Conservation (phyloP, 2,888 invertebrate species). For the Drosophila meridiana region DNA sequence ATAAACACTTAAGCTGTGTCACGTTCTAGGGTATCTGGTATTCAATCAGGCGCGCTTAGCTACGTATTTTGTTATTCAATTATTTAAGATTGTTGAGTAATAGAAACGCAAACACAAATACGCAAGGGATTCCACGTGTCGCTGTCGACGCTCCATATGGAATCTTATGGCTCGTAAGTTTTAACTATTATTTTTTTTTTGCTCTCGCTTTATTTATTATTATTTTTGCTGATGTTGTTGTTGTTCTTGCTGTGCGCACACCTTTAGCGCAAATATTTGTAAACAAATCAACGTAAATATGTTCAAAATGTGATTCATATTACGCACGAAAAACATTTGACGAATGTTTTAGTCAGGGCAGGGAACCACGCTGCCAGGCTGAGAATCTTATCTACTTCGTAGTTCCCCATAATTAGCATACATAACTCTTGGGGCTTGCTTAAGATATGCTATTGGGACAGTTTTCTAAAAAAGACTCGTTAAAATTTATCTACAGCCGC, state of each 20-base stretch:
- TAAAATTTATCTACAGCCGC: constrained; percentile 25
- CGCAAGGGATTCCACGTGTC: constrained; percentile 37
- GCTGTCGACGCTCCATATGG: constrained; percentile 28
- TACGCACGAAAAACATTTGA: background rate
- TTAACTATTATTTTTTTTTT: constrained; percentile 30
- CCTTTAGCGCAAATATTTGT: constrained; percentile 29
- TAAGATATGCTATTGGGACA: constrained; percentile 18
- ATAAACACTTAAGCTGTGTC: background rate
- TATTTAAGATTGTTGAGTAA: constrained; percentile 39
- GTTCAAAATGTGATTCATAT: constrained; percentile 34
- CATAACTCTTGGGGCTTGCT: constrained; percentile 1
- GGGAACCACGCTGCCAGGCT: background rate
- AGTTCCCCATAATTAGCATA: constrained; percentile 23
- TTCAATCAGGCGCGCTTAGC: background rate
- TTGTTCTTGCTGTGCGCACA: constrained; percentile 6
- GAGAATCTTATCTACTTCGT: constrained; percentile 5
- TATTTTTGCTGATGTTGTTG: background rate
- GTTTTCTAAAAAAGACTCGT: constrained; percentile 8
- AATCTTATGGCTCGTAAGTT: constrained; percentile 23
- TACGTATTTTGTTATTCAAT: constrained; percentile 3
- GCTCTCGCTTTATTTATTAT: constrained; percentile 12
- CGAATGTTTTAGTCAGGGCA: background rate
- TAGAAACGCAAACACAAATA: background rate
- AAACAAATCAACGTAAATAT: constrained; percentile 37
- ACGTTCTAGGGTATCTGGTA: constrained; percentile 6